Conservation (phyloP, 2,888 invertebrate genomes). For the Xiphydria camelus region DNA sequence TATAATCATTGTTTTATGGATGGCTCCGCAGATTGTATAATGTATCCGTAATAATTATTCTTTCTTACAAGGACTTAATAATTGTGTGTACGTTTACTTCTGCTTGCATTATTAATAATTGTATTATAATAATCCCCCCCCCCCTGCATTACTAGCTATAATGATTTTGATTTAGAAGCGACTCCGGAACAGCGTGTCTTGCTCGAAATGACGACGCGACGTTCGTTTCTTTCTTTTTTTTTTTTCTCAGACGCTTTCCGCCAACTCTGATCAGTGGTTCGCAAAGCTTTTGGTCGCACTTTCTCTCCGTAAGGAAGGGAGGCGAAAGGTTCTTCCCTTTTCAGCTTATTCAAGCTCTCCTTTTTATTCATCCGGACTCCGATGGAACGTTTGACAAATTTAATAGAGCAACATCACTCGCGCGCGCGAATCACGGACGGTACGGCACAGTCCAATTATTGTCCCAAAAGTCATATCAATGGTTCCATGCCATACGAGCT, state of each 20-base stretch:
- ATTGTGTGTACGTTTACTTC: constrained; percentile 18
- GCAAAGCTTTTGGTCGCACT: not conserved
- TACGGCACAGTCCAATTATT: no score
- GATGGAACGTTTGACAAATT: no score
- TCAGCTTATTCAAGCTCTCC: no score
- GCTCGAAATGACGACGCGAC: no score
- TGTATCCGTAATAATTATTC: constrained; percentile 17
- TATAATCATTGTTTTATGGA: constrained; percentile 32
- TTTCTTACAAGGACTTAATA: constrained; percentile 40
- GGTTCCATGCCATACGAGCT: no score
- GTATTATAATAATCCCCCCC: constrained; percentile 16
- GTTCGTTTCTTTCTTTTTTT: no score
- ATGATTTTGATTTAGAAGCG: constrained; percentile 15
- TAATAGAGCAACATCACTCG: no score
- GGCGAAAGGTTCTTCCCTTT: no score
- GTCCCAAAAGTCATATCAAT: no score
- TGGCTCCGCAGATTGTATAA: constrained; percentile 27
- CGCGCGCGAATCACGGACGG: no score
- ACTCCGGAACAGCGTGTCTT: constrained; percentile 15
- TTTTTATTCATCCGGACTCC: no score
- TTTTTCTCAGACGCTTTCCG: no score
- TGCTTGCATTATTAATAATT: constrained; percentile 19
- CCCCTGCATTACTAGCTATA: constrained; percentile 14
- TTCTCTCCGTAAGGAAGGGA: not conserved
- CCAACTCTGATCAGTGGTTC: not conserved